Evolutionary conservation across 2,797 vertebrate genomes (phyloP).

Genomic region (Mastacembelus armatus): DNA sequence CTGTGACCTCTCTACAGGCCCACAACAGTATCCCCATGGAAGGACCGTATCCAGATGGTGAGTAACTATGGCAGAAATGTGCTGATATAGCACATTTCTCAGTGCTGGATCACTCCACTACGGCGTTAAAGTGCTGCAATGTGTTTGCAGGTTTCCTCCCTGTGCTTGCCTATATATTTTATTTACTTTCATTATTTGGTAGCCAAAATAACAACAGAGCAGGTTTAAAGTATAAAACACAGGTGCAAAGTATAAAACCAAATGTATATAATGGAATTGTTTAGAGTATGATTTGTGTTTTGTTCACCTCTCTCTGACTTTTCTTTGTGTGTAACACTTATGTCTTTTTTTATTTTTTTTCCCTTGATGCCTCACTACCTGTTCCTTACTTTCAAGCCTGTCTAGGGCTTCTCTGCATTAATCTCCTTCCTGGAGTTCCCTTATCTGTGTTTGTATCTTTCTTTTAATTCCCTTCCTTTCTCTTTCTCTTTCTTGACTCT

Average conservation of each 20-base stretch:
- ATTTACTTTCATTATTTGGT: background rate
- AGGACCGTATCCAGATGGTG: constrained; percentile 73
- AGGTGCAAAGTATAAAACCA: too few relatives aligned
- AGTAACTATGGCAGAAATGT: constrained; percentile 68
- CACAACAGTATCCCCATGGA: constrained; percentile 76
- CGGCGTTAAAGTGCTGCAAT: constrained; percentile 20
- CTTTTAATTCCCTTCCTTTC: constrained; percentile 32
- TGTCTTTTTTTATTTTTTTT: background rate
- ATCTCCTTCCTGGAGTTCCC: constrained; percentile 2
- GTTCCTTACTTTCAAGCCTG: background rate
- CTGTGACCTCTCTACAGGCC: constrained; percentile 73
- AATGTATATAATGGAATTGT: background rate
- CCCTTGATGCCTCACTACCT: background rate
- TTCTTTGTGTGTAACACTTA: background rate
- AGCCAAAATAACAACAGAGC: constrained; percentile 5
- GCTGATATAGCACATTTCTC: constrained; percentile 66
- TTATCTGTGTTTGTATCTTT: constrained; percentile 46
- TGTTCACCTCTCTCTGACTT: background rate
- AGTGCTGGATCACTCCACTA: constrained; percentile 34
- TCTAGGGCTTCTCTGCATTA: background rate
- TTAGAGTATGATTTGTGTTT: background rate
- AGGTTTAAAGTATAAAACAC: too few relatives aligned
- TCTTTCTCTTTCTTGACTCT: constrained; percentile 14
- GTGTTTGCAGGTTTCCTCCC: constrained; percentile 13
- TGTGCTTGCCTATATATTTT: constrained; percentile 7